phyloP scores from a whole-genome alignment of 1,140 invertebrate species.

The Tetragonula clypearis region DNA sequence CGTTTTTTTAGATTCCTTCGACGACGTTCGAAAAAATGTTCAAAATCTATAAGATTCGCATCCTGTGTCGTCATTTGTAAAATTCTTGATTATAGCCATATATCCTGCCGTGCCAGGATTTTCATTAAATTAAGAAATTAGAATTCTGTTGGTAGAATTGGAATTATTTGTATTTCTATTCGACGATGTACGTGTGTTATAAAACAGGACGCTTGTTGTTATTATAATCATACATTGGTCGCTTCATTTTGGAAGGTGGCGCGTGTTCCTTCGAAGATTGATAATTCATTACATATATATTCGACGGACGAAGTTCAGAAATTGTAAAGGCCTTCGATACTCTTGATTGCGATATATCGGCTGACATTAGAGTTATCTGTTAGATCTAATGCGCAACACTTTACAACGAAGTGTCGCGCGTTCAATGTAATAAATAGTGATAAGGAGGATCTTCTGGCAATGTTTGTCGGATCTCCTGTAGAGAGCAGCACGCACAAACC shows the following conservation, averaged over 20 bases:
- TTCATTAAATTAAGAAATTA: neutral
- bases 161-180: neutral
- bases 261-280: neutral
- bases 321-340: neutral
- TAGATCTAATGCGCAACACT: slow-evolving; percentile 2
- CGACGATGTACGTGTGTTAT: neutral
- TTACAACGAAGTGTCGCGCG: neutral
- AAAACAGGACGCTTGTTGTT: neutral
- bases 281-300: neutral
- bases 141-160: neutral
- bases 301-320: neutral
- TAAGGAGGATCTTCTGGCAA: slow-evolving; percentile 30
- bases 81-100: neutral
- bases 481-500: slow-evolving; percentile 67
- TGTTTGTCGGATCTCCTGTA: slow-evolving; percentile 56
- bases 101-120: neutral
- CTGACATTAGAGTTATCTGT: neutral
- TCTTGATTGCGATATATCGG: neutral
- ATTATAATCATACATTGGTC: neutral
- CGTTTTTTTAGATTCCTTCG: no score
- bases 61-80: no score
- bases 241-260: no score
- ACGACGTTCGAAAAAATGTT: no score
- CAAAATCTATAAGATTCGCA: no score
- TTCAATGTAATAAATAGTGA: slow-evolving; percentile 25